phyloP scores from a whole-genome alignment of 2,797 vertebrate species.

The Tokudaia muenninki region DNA sequence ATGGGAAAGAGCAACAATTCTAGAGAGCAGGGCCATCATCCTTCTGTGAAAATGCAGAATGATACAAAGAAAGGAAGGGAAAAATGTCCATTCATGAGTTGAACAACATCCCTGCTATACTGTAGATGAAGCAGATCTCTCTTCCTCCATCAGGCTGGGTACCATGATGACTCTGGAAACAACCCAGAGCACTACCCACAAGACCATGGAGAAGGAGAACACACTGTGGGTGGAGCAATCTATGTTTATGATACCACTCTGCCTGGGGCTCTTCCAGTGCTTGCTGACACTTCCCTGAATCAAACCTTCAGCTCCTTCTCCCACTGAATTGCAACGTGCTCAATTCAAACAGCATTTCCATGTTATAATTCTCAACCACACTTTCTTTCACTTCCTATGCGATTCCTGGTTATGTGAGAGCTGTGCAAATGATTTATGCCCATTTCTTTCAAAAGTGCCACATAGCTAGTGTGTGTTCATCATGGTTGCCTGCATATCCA shows the following conservation, averaged over 20 bases:
- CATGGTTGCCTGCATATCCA: not conserved
- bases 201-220: not conserved
- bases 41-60: not conserved
- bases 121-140: not conserved
- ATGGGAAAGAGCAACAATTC: not conserved
- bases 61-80: no score
- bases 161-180: not conserved
- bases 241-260: not conserved
- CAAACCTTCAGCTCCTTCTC: not conserved
- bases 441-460: not conserved
- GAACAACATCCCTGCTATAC: not conserved
- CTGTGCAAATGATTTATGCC: not conserved
- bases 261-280: not conserved
- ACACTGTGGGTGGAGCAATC: not conserved
- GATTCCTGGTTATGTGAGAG: constrained; percentile 11
- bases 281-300: not conserved
- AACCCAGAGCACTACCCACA: not conserved
- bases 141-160: not conserved
- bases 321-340: not conserved
- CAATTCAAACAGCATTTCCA: constrained; percentile 19
- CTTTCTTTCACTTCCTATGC: constrained; percentile 29
- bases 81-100: not conserved
- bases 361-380: constrained; percentile 13
- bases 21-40: not conserved
- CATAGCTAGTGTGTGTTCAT: not conserved